These are phyloP conservation scores for Drosophila leonis DNA, from an alignment of 2,888 invertebrate species.

Conservation along the genomic window DNA sequence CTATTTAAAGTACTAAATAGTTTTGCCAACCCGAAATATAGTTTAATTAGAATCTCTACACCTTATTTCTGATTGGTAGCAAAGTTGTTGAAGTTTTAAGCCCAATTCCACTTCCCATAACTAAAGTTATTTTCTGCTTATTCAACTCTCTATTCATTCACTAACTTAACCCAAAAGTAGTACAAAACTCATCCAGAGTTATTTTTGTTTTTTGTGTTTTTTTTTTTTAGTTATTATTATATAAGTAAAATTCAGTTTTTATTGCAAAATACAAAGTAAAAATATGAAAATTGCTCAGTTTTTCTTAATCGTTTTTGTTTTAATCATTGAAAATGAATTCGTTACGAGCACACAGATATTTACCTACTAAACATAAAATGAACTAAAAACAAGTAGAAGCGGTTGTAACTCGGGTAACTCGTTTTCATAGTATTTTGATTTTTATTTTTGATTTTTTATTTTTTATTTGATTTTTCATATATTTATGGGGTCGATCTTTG, in stretches of 20 bases:
- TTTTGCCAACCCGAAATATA: no score
- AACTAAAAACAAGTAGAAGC: conserved; percentile 81
- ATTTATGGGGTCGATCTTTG: conserved; percentile 10
- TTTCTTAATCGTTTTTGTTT: conserved; percentile 63
- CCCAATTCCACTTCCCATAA: no score
- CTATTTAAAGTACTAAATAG: no score
- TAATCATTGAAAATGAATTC: conserved; percentile 70
- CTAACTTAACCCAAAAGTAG: conserved; percentile 30
- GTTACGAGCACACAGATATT: conserved; percentile 80
- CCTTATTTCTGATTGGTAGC: not conserved
- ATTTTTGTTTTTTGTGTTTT: not conserved
- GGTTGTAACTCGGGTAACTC: conserved; percentile 72
- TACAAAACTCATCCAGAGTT: conserved; percentile 14
- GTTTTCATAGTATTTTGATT: conserved; percentile 36
- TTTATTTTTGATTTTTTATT: conserved; percentile 19
- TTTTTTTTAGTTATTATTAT: conserved; percentile 39
- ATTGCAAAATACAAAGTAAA: conserved; percentile 80
- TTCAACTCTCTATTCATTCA: not conserved
- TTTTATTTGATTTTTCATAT: conserved; percentile 13
- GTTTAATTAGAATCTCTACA: not conserved
- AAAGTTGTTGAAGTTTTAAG: not conserved
- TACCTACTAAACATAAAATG: conserved; percentile 80
- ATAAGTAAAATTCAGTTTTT: conserved; percentile 69
- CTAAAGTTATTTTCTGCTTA: not conserved
- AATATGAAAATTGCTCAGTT: conserved; percentile 76